Base-by-base conservation (phyloP, 2,888 invertebrate species). In the Agapostemon virescens region DNA sequence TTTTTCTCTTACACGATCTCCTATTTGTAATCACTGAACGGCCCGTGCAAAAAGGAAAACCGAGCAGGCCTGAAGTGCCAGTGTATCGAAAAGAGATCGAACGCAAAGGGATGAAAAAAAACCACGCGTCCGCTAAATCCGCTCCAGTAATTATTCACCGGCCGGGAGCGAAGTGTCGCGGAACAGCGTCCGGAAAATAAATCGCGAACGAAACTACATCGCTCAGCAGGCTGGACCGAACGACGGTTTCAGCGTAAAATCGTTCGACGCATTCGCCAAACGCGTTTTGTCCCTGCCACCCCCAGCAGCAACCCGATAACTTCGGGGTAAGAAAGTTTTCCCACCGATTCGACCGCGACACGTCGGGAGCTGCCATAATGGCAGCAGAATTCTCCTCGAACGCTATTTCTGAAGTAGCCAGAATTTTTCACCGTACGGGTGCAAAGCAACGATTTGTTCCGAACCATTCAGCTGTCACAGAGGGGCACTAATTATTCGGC, bases 381-480 rank as follows among this genome's bases (percentile, higher is more conserved):
- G 73, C 66, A 38, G 63, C 13, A 49, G 72, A 74, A 74, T 75
- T 81, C 70, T 38, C 71, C 64, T 36, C 72, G 68, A 45, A 7
- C 36, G 74, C 69, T 74, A 70, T 63, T 66, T 45, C 58, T 69
- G 30, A 23, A 23, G 70, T 33, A 71, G 49, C 52, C 55, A 63
- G 69, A 77, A 83, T 83, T 76, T 82, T 82, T 76, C 83, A 71
- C 68, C 74, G 2, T 26, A 70, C 64, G n/a, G 49, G 49, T 49
- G 49, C 38, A 2, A 38, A 38, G 38, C 9, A 38, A 38, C 38
- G 38, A n/a, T n/a, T 38, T 38, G 38, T 11, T 1, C n/a, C 49
- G 7, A n/a, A 11, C n/a, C n/a, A 11, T 49, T n/a, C n/a, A n/a
- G 2, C n/a, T 49, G n/a, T 49, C 49, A 3, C n/a, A 49, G 49